phyloP scores from a whole-genome alignment of 2,888 invertebrate genomes.

The Plebejus anna region DNA sequence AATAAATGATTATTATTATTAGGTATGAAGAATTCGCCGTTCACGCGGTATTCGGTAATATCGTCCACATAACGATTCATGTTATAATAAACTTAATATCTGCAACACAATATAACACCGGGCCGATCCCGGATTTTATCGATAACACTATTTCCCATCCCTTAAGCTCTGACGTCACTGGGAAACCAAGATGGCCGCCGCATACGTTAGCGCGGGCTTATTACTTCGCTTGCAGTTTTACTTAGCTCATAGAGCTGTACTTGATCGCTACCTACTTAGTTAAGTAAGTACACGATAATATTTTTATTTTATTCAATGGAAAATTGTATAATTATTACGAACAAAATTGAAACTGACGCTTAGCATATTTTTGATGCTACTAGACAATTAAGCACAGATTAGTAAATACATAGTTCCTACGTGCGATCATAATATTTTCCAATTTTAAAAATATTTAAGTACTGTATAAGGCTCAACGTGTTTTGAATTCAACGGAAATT shows the following conservation, averaged over 20 bases:
- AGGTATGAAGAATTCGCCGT: background rate
- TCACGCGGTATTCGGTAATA: background rate
- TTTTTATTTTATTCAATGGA: background rate
- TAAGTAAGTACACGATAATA: background rate
- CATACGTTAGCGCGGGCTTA: slow-evolving; percentile 14
- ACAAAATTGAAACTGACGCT: background rate
- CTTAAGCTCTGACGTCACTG: slow-evolving; percentile 18
- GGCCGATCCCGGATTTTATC: background rate
- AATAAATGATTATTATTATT: background rate
- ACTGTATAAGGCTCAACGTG: no score
- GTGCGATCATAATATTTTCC: no score
- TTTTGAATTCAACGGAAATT: background rate
- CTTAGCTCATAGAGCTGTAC: background rate
- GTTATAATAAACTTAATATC: background rate
- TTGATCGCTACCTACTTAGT: background rate
- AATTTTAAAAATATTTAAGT: no score
- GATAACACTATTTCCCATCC: slow-evolving; percentile 17
- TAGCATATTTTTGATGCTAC: background rate
- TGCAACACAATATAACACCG: background rate
- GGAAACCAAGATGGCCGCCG: slow-evolving; percentile 20
- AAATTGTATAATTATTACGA: background rate
- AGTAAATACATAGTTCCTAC: no score
- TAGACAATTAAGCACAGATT: no score
- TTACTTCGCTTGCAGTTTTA: slow-evolving; percentile 6
- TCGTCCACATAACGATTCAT: background rate